Conservation (phyloP, 2,113 vertebrate species). For the Ictalurus punctatus region DNA sequence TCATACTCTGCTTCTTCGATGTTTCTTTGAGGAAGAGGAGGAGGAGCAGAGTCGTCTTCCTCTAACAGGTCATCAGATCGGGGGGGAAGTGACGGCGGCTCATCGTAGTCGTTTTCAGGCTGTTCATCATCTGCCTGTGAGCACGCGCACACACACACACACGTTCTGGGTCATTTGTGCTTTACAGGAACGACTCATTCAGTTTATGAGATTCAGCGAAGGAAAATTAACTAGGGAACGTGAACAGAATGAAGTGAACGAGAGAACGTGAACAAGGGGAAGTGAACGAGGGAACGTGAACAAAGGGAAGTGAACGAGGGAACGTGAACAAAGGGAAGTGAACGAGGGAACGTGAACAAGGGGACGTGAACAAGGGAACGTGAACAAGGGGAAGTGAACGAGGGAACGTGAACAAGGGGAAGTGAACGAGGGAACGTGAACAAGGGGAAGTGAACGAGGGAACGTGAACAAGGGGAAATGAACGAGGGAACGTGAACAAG, state of each 20-base stretch:
- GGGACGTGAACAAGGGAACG: not conserved
- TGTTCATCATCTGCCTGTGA: conserved; percentile 49
- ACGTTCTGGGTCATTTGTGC: not conserved
- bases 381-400: not conserved
- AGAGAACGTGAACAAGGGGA: not conserved
- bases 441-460: not conserved
- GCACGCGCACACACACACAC: not conserved
- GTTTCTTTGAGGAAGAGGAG: conserved; percentile 38
- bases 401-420: not conserved
- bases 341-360: too few relatives aligned
- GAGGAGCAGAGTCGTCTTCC: conserved; percentile 30
- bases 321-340: not conserved
- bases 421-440: too few relatives aligned
- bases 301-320: not conserved
- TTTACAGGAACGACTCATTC: not conserved
- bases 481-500: not conserved
- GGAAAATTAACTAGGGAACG: too few relatives aligned
- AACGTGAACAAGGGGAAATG: not conserved
- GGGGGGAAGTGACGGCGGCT: conserved; percentile 62
- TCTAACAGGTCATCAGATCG: conserved; percentile 52
- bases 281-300: not conserved
- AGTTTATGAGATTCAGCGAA: not conserved
- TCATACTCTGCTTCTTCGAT: conserved; percentile 75
- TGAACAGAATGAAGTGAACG: too few relatives aligned
- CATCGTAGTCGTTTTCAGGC: conserved; percentile 49